A percentile compares a stretch with the other conserved stretches of the same genome.
Conservation (phyloP, 1,140 invertebrate species). For the Pseudomyrmex flavicornis region DNA sequence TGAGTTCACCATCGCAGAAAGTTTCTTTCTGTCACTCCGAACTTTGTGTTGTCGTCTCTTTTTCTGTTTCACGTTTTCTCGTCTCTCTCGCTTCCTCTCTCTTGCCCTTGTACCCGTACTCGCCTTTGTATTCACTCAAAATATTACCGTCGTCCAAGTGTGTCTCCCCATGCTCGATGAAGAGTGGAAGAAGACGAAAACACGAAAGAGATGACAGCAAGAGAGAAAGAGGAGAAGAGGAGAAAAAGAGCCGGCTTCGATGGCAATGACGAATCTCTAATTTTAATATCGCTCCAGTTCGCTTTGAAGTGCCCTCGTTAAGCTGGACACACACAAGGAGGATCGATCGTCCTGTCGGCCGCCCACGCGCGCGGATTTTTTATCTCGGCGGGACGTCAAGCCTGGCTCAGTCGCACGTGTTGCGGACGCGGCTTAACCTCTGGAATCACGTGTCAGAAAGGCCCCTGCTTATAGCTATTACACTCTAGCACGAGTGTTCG, state of each 20-base stretch:
- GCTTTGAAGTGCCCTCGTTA: constrained; percentile 79
- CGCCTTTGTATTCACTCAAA: constrained; percentile 68
- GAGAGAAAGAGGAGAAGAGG: constrained; percentile 31
- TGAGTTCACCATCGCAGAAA: constrained; percentile 55
- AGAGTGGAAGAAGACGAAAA: constrained; percentile 48
- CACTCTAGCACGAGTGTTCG: constrained; percentile 33
- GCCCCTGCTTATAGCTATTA: constrained; percentile 50
- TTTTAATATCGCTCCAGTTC: constrained; percentile 81
- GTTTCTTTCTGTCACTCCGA: constrained; percentile 48
- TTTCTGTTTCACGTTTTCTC: constrained; percentile 32
- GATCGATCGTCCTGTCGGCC: constrained; percentile 54
- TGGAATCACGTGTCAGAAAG: constrained; percentile 56
- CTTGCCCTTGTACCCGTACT: constrained; percentile 29
- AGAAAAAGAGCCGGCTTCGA: constrained; percentile 58
- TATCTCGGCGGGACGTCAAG: constrained; percentile 56
- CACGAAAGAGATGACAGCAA: constrained; percentile 20
- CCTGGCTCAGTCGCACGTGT: constrained; percentile 64
- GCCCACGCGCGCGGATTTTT: constrained; percentile 67
- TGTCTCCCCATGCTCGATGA: constrained; percentile 56
- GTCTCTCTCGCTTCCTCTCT: not conserved
- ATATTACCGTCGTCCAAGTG: constrained; percentile 74
- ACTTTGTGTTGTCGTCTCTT: constrained; percentile 50
- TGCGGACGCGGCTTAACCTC: constrained; percentile 63
- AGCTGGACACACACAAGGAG: constrained; percentile 69
- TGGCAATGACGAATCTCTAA: constrained; percentile 77